phyloP scores from a whole-genome alignment of 1,140 invertebrate genomes.

The Stegodyphus mimosarum region DNA sequence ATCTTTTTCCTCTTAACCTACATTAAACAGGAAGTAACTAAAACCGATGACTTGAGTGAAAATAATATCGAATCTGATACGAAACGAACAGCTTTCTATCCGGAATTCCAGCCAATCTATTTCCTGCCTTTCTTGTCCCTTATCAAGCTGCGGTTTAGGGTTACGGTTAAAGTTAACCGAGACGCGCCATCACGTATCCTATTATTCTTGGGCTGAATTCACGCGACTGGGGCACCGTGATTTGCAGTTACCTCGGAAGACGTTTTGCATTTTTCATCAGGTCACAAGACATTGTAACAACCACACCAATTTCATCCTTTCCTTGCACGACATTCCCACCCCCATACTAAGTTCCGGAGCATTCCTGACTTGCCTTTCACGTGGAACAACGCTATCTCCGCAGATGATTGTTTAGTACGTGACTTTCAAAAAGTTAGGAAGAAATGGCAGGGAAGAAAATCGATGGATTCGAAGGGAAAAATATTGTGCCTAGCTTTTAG shows the following conservation, averaged over 20 bases:
- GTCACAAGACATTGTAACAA: not conserved
- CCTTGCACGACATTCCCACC: not conserved
- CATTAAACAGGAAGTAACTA: too few relatives aligned
- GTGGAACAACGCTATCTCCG: not conserved
- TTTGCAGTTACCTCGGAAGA: not conserved
- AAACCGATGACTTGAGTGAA: too few relatives aligned
- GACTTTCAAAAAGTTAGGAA: conserved; percentile 16
- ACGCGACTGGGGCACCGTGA: not conserved
- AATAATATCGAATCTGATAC: too few relatives aligned
- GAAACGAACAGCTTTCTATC: too few relatives aligned
- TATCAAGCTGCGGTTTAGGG: conserved; percentile 5
- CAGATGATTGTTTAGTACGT: not conserved
- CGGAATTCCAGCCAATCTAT: not conserved
- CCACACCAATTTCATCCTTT: not conserved
- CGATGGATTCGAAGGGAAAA: too few relatives aligned
- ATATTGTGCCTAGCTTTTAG: too few relatives aligned
- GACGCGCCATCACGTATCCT: conserved; percentile 7
- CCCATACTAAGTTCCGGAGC: not conserved
- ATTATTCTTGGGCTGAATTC: not conserved
- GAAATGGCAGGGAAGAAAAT: not conserved
- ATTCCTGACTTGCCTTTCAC: conserved; percentile 8
- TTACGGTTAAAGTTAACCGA: conserved; percentile 20
- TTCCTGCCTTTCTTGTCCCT: conserved; percentile 16
- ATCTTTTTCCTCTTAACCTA: too few relatives aligned
- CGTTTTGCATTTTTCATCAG: conserved; percentile 33